phyloP scores from a whole-genome alignment of 2,113 vertebrate genomes.

The Protobothrops mucrosquamatus region DNA sequence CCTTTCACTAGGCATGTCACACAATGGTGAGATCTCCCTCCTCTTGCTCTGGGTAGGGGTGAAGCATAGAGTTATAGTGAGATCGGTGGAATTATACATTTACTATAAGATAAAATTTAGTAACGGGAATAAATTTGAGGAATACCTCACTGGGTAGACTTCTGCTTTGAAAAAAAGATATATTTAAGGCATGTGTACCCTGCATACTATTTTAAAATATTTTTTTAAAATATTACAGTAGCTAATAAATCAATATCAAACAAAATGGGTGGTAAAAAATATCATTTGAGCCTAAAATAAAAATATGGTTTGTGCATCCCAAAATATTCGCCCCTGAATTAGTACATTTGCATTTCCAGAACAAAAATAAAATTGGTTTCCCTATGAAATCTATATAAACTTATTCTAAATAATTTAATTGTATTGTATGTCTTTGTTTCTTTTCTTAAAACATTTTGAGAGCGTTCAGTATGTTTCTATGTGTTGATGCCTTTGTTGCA shows the following conservation, averaged over 20 bases:
- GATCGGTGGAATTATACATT: neutral
- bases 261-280: neutral
- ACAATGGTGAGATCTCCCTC: constrained; percentile 81
- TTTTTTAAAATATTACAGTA: neutral
- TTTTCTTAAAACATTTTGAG: neutral
- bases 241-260: neutral
- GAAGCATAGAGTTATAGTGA: neutral
- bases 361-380: neutral
- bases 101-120: neutral
- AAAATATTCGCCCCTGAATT: neutral
- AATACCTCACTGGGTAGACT: neutral
- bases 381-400: neutral
- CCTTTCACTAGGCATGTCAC: constrained; percentile 94
- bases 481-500: neutral
- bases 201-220: neutral
- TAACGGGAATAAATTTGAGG: neutral
- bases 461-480: neutral
- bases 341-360: neutral
- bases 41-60: neutral
- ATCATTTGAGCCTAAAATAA: neutral
- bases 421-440: neutral
- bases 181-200: neutral
- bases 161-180: neutral
- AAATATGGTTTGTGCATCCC: neutral
- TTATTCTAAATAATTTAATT: neutral